phyloP scores from a whole-genome alignment of 2,797 vertebrate genomes.

The Salmo trutta region DNA sequence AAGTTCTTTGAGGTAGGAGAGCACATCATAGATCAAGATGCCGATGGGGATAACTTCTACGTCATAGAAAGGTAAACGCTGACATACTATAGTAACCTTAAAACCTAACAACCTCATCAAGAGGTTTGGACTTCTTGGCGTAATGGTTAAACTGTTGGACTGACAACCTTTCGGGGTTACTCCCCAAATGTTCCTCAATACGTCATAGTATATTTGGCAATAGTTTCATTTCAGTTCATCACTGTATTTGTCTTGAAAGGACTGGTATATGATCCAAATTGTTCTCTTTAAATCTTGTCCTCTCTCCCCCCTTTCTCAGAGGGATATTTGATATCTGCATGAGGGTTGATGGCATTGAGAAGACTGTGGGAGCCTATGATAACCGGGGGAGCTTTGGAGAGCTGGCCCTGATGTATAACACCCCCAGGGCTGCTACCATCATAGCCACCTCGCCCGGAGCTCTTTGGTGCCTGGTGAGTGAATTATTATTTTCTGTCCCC shows the following conservation, averaged over 20 bases:
- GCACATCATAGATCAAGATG: conserved; percentile 96
- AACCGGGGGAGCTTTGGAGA: conserved; percentile 97
- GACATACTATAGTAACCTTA: too few species aligned
- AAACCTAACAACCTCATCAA: not conserved
- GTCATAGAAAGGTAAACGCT: conserved; percentile 84
- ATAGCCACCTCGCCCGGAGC: conserved; percentile 92
- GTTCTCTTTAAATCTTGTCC: not conserved
- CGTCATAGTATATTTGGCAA: not conserved
- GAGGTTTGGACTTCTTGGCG: not conserved
- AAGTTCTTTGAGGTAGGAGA: conserved; percentile 89
- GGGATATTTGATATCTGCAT: conserved; percentile 93
- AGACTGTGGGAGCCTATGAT: conserved; percentile 91
- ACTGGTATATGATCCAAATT: not conserved
- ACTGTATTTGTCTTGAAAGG: not conserved
- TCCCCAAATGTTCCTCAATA: not conserved
- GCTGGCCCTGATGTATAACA: conserved; percentile 99
- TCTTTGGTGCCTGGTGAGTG: conserved; percentile 89
- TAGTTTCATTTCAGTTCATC: not conserved
- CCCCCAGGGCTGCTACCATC: conserved; percentile 96
- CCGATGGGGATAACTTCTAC: conserved; percentile 98
- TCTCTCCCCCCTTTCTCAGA: conserved; percentile 65
- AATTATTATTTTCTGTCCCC: too few species aligned
- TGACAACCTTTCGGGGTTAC: not conserved
- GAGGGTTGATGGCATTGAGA: conserved; percentile 85
- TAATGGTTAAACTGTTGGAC: not conserved